Evolutionary conservation across 1,140 invertebrate species (phyloP).

Genomic region (Oedothorax gibbosus): DNA sequence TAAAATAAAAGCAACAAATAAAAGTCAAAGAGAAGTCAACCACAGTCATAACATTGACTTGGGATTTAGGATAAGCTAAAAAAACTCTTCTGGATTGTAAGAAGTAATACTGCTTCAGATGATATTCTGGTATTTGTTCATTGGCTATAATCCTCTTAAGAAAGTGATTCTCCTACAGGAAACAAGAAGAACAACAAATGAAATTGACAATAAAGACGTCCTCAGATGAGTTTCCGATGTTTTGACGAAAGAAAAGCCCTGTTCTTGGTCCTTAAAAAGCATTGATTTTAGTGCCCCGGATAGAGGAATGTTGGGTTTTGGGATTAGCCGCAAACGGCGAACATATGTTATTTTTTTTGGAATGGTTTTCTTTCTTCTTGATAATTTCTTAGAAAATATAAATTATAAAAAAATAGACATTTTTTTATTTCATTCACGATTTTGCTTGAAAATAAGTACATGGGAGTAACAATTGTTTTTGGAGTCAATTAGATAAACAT

Average conservation of each 20-base stretch:
- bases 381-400: too few species aligned
- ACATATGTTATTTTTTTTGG: too few species aligned
- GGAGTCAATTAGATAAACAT: too few species aligned
- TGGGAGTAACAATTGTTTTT: too few species aligned
- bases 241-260: slow-evolving; percentile 12
- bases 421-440: too few species aligned
- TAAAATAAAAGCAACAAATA: neutral
- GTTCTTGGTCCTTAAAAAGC: neutral
- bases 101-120: neutral
- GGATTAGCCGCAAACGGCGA: too few species aligned
- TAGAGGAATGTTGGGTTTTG: too few species aligned
- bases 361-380: too few species aligned
- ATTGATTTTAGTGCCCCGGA: slow-evolving; percentile 3
- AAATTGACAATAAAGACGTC: slow-evolving; percentile 39
- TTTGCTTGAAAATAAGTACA: too few species aligned
- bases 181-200: slow-evolving; percentile 21
- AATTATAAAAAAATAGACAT: too few species aligned
- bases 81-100: neutral
- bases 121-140: neutral
- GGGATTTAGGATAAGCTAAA: neutral
- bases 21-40: neutral
- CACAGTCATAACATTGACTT: neutral
- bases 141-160: slow-evolving; percentile 29
- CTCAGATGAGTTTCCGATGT: neutral
- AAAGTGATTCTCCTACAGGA: neutral